A percentile compares a stretch with the other conserved stretches of the same genome.
Conservation (phyloP, 2,888 invertebrate genomes). For the Zygogramma bicolorata region DNA sequence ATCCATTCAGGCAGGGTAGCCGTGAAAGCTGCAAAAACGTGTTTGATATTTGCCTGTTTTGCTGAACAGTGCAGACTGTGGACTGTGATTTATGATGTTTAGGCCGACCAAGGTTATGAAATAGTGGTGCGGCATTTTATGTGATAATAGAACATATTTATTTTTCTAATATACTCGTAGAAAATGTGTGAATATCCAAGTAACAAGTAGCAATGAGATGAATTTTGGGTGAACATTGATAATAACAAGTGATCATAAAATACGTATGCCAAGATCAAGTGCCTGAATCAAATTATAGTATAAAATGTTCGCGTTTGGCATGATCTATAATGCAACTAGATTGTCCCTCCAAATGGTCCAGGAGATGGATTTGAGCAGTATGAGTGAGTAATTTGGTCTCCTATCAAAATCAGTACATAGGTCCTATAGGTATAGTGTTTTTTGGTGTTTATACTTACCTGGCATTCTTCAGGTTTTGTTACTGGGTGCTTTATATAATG, state of each 20-base stretch:
- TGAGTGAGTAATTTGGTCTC: conserved; percentile 50
- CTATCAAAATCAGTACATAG: no score
- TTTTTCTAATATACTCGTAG: neutral
- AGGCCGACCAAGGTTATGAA: neutral
- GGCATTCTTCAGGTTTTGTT: no score
- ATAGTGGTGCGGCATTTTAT: neutral
- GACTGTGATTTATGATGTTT: neutral
- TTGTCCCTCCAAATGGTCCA: conserved; percentile 58
- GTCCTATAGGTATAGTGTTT: no score
- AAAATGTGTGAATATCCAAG: neutral
- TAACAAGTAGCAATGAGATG: neutral
- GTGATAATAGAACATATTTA: neutral
- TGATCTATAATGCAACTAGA: conserved; percentile 59
- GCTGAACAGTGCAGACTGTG: neutral
- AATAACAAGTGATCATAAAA: neutral
- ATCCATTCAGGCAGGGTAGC: conserved; percentile 25
- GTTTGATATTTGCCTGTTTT: conserved; percentile 9
- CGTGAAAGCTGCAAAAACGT: conserved; percentile 28
- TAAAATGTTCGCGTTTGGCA: conserved; percentile 59
- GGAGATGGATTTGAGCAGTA: conserved; percentile 58
- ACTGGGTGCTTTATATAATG: no score
- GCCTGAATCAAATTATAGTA: conserved; percentile 20
- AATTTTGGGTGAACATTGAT: neutral
- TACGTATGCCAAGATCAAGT: conserved; percentile 40
- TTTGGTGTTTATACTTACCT: no score